Evolutionary conservation across 2,113 vertebrate genomes (phyloP).

Genomic region (Aspidoscelis tigris): DNA sequence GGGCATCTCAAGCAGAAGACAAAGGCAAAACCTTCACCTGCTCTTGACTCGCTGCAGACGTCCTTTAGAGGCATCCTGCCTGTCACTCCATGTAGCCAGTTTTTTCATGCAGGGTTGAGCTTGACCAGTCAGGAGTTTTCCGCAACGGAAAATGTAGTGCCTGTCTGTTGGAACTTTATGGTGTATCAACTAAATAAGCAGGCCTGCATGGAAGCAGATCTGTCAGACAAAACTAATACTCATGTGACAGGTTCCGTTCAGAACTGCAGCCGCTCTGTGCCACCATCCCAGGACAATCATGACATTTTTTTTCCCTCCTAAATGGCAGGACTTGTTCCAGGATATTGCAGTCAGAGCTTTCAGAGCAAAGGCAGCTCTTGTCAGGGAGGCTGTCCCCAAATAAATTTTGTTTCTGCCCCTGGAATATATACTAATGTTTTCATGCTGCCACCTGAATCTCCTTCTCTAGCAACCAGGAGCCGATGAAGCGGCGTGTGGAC

Average conservation of each 20-base stretch:
- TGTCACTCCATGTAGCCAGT: too few relatives aligned
- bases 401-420: not conserved
- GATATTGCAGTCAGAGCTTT: not conserved
- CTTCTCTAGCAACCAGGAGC: not conserved
- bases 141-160: not conserved
- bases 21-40: too few relatives aligned
- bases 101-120: not conserved
- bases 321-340: not conserved
- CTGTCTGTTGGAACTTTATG: not conserved
- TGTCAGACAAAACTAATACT: not conserved
- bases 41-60: too few relatives aligned
- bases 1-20: too few relatives aligned
- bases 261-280: not conserved
- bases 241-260: not conserved
- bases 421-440: not conserved
- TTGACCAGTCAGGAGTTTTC: not conserved
- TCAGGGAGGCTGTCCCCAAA: not conserved
- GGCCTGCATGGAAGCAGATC: not conserved
- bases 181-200: not conserved
- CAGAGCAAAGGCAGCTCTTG: not conserved
- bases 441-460: not conserved
- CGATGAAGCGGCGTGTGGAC: not conserved
- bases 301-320: not conserved
- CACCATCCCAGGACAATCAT: not conserved
- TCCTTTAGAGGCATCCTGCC: too few relatives aligned